phyloP scores from a whole-genome alignment of 2,113 vertebrate genomes.

The Phaethornis superciliosus region DNA sequence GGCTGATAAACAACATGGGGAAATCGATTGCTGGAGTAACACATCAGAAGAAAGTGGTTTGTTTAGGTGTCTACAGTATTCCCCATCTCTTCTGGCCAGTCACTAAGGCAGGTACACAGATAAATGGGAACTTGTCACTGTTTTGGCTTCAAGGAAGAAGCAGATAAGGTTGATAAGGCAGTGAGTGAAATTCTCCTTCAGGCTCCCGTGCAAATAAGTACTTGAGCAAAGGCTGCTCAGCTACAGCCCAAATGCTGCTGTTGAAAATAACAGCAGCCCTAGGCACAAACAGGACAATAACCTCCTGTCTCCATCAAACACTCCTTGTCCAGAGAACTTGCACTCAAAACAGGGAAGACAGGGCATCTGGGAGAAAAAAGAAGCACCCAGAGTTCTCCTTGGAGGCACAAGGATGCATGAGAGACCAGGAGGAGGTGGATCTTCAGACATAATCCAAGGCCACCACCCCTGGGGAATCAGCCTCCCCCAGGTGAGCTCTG shows the following conservation, averaged over 20 bases:
- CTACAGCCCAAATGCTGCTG: background rate
- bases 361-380: background rate
- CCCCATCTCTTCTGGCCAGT: background rate
- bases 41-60: conserved; percentile 14
- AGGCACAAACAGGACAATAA: background rate
- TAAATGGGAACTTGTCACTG: background rate
- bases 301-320: background rate
- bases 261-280: background rate
- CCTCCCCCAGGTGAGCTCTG: background rate
- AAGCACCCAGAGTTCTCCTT: background rate
- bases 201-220: background rate
- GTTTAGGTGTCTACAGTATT: conserved; percentile 25
- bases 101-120: conserved; percentile 20
- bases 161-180: conserved; percentile 56
- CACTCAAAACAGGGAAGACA: background rate
- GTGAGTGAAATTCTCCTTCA: conserved; percentile 47
- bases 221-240: background rate
- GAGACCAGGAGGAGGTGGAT: background rate
- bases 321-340: background rate
- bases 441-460: background rate
- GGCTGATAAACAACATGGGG: background rate
- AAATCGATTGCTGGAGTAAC: background rate
- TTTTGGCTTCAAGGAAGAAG: background rate
- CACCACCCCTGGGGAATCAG: background rate
- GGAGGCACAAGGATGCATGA: background rate